Conservation (phyloP, 2,797 vertebrate genomes). For the Girardinus metallicus region DNA sequence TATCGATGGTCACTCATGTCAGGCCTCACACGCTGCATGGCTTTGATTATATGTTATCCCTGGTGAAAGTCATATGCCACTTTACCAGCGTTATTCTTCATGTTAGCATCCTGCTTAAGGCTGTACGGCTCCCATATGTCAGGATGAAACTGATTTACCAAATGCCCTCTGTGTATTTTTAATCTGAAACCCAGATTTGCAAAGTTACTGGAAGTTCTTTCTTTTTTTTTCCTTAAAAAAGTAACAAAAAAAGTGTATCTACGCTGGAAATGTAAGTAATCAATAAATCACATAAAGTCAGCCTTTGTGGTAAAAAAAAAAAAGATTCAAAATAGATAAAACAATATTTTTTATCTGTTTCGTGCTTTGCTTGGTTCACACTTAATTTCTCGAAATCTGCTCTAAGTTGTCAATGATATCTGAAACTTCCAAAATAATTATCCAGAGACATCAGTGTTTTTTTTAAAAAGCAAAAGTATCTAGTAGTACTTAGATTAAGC, state of each 20-base stretch:
- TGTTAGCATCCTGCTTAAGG: conserved; percentile 12
- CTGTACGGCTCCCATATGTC: neutral
- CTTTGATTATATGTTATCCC: conserved; percentile 25
- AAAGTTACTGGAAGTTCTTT: neutral
- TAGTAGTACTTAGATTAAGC: neutral
- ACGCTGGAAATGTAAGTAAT: neutral
- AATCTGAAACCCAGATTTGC: neutral
- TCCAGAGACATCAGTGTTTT: neutral
- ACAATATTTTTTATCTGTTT: neutral
- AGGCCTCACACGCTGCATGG: conserved; percentile 17
- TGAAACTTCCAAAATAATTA: neutral
- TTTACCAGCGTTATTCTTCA: conserved; percentile 43
- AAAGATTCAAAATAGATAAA: too few relatives aligned
- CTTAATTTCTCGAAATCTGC: neutral
- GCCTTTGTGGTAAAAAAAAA: neutral
- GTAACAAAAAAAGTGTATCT: neutral
- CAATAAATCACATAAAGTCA: neutral
- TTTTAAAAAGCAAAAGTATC: neutral
- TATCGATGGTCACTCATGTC: conserved; percentile 49
- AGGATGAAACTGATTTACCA: neutral
- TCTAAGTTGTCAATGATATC: neutral
- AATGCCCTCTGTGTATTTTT: neutral
- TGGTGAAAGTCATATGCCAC: conserved; percentile 34
- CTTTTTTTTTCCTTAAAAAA: neutral
- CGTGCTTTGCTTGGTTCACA: neutral